Evolutionary conservation across 2,797 vertebrate genomes (phyloP), one percentile per base, ranked within the genome.

Genomic region (Myotis planiceps): DNA sequence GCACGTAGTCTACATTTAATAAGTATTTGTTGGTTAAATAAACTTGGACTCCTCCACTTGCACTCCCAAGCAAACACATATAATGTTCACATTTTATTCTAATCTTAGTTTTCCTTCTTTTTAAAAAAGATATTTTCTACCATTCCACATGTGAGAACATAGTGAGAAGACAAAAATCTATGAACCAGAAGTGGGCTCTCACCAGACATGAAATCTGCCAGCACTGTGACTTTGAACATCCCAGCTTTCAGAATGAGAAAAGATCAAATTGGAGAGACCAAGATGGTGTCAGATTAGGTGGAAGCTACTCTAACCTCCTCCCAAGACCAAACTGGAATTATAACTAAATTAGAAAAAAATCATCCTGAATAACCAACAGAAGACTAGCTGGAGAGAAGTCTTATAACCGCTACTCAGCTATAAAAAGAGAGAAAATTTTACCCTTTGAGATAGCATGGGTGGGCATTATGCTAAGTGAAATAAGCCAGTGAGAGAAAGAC

Each of bases 11-110:
- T 29, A 88, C 13, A 27, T 80, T 95, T 85, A 95, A 49, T 75
- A 69, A 69, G 9, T 58, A 83, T 93, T 87, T 90, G 9, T 92
- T 72, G 32, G 72, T 93, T 84, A 95, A 95, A 94, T 58, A 60
- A 92, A 19, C 14, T 6, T 69, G 49, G 23, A 51, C 47, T 19
- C 21, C 6, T 18, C 10, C 3, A 78, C 25, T 23, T 23, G 6
- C 16, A 92, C 21, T 78, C 60, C 55, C 32, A 65, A 53, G 18
- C 25, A 65, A 94, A 95, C 66, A 60, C 37, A 68, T 14, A 37
- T 58, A 23, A 63, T 14, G 3, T 66, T 68, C n/a, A 34, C 47
- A 49, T 89, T 19, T 89, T 86, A 68, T 83, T 82, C 74, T 89
- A 58, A 96, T 89, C 25, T 88, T 49, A 76, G 55, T 68, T 93